Percentiles rank a stretch among this genome's conserved stretches.
Conservation (phyloP, 1,140 invertebrate genomes). For the Phortica variegata region DNA sequence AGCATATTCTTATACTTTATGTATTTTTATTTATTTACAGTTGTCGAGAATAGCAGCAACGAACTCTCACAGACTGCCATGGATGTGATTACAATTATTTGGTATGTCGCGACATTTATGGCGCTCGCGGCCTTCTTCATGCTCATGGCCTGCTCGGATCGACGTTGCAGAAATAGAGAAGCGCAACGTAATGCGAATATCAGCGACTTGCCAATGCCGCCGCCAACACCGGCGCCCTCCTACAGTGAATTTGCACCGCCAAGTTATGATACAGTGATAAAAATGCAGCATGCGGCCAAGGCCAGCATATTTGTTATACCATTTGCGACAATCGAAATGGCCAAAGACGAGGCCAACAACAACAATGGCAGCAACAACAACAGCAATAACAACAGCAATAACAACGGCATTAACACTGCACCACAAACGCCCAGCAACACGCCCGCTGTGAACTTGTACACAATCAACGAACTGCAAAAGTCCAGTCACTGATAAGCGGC, state of each 20-base stretch:
- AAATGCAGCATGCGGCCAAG: constrained; percentile 47
- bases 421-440: constrained; percentile 6
- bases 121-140: constrained; percentile 52
- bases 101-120: constrained; percentile 54
- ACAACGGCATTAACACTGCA: no score
- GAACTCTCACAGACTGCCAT: constrained; percentile 54
- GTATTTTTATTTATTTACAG: constrained; percentile 17
- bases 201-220: constrained; percentile 27
- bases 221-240: constrained; percentile 52
- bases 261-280: constrained; percentile 52
- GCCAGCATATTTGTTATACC: constrained; percentile 50
- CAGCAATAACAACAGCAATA: constrained; percentile 21
- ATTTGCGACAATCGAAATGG: constrained; percentile 16
- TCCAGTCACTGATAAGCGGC: constrained; percentile 4
- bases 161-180: constrained; percentile 33
- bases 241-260: constrained; percentile 56
- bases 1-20: background rate
- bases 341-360: background rate
- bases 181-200: constrained; percentile 15
- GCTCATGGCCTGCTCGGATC: constrained; percentile 54
- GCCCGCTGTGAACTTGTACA: constrained; percentile 32
- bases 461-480: constrained; percentile 46
- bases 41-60: constrained; percentile 31
- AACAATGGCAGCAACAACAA: constrained; percentile 11
- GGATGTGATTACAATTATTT: constrained; percentile 55